phyloP scores from a whole-genome alignment of 2,888 invertebrate species.

The Leucoptera coffeella region DNA sequence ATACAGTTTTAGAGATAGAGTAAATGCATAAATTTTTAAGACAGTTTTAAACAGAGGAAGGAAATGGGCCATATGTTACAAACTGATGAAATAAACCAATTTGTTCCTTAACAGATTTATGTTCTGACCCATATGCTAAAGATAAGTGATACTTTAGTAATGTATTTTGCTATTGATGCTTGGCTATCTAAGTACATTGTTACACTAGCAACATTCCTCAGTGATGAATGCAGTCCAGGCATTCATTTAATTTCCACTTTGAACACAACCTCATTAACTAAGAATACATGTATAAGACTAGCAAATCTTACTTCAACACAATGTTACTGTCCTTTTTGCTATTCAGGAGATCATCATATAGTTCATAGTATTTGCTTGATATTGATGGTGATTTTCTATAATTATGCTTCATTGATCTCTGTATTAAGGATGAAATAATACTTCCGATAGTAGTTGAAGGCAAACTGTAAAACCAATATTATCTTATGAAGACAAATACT shows the following conservation, averaged over 20 bases:
- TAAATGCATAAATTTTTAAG: neutral
- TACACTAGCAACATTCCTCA: too few species aligned
- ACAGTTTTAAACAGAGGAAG: neutral
- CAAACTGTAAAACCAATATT: constrained; percentile 31
- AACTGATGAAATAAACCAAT: too few species aligned
- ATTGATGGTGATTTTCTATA: constrained; percentile 55
- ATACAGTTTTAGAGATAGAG: too few species aligned
- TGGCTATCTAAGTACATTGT: too few species aligned
- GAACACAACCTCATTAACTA: too few species aligned
- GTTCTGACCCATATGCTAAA: too few species aligned
- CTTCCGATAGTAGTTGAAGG: constrained; percentile 59
- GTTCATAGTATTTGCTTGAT: constrained; percentile 47
- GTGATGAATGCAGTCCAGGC: too few species aligned
- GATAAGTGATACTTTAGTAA: neutral
- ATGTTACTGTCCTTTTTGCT: constrained; percentile 50
- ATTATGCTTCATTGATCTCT: constrained; percentile 57
- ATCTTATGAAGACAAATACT: constrained; percentile 3
- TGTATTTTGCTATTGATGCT: too few species aligned
- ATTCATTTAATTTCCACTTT: too few species aligned
- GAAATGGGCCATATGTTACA: too few species aligned
- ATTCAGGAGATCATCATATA: constrained; percentile 43
- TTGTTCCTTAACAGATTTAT: too few species aligned
- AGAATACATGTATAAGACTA: too few species aligned
- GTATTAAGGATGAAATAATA: constrained; percentile 61
- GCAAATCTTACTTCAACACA: constrained; percentile 41